Percentiles rank a stretch among this genome's conserved stretches.
Evolutionary conservation across 2,113 vertebrate species (phyloP).

Genomic region (Mesocricetus auratus): DNA sequence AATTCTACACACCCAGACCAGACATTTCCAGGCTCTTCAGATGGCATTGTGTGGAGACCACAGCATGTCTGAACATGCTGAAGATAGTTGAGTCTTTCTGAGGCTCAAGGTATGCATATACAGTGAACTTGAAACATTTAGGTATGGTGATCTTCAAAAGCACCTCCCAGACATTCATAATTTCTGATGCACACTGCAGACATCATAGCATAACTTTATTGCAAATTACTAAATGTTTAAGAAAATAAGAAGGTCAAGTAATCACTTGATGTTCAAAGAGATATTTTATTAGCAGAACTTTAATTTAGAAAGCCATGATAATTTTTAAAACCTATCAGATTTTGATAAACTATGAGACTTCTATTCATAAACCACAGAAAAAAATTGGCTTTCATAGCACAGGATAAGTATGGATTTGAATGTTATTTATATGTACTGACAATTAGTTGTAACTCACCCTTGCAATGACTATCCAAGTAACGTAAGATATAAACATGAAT

Average conservation of each 20-base stretch:
- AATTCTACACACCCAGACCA: background rate
- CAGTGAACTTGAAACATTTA: background rate
- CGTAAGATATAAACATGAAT: background rate
- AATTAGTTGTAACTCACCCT: background rate
- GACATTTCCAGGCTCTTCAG: background rate
- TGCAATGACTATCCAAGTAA: background rate
- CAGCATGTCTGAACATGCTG: background rate
- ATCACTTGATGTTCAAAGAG: constrained; percentile 17
- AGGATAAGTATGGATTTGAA: background rate
- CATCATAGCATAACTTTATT: background rate
- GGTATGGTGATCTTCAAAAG: background rate
- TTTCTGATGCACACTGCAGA: background rate
- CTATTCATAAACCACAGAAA: constrained; percentile 14
- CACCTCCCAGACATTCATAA: background rate
- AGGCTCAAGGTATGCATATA: background rate
- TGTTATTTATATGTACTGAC: background rate
- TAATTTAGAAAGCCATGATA: constrained; percentile 32
- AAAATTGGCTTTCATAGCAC: background rate
- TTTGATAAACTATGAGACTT: background rate
- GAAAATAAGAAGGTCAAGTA: background rate
- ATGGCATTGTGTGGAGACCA: background rate
- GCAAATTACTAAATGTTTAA: background rate
- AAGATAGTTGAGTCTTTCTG: background rate
- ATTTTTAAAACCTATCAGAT: background rate
- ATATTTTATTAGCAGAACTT: constrained; percentile 7